phyloP scores from a whole-genome alignment of 2,113 vertebrate genomes.

The Rhinopithecus roxellana region DNA sequence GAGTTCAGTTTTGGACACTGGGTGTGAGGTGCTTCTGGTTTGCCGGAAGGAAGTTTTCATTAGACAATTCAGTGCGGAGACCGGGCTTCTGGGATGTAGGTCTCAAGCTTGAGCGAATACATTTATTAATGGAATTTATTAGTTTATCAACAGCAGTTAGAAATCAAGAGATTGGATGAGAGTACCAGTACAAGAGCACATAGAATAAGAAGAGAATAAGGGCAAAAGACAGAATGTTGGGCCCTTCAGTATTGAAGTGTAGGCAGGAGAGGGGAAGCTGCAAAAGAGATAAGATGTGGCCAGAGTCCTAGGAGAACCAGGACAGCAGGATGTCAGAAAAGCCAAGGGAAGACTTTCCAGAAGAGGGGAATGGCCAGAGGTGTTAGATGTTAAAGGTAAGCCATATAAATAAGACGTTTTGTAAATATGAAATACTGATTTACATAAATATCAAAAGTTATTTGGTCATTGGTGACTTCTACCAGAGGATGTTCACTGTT shows the following conservation, averaged over 20 bases:
- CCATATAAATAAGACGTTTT: not conserved
- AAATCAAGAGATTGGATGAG: not conserved
- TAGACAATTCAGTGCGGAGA: not conserved
- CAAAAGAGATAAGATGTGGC: not conserved
- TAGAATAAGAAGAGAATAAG: not conserved
- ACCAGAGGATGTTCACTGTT: not conserved
- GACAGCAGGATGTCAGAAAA: not conserved
- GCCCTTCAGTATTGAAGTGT: not conserved
- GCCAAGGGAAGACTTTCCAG: not conserved
- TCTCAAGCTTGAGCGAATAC: not conserved
- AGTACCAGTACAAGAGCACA: not conserved
- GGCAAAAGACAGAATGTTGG: not conserved
- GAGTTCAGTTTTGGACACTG: not conserved
- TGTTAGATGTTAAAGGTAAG: not conserved
- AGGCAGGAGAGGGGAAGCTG: not conserved
- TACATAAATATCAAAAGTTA: not conserved
- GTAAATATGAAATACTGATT: not conserved
- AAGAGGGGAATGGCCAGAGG: not conserved
- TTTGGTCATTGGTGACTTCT: not conserved
- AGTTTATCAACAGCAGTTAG: constrained; percentile 11
- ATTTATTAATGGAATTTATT: constrained; percentile 2
- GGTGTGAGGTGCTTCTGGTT: not conserved
- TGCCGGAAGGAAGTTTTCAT: not conserved
- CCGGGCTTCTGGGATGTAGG: not conserved
- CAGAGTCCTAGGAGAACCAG: not conserved